A percentile compares a stretch with the other conserved stretches of the same genome.
phyloP scores from a whole-genome alignment of 2,797 vertebrate species.

The Scomberomorus guttatus region DNA sequence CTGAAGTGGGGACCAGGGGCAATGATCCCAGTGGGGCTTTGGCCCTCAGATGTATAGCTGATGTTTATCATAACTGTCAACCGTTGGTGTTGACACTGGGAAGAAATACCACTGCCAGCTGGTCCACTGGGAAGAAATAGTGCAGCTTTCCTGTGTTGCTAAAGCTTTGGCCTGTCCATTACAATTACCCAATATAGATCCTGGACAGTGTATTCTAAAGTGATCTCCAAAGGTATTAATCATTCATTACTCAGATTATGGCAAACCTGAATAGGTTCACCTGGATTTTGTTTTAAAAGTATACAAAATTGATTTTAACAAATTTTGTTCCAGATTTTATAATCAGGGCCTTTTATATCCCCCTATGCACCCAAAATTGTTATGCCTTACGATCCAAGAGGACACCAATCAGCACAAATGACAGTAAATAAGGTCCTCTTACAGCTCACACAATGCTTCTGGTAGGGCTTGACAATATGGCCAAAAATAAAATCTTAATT shows the following conservation, averaged over 20 bases:
- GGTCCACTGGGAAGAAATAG: slow-evolving; percentile 17
- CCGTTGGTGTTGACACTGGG: slow-evolving; percentile 6
- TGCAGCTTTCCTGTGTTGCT: slow-evolving; percentile 13
- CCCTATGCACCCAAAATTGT: not conserved
- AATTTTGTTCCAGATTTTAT: not conserved
- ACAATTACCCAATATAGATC: not conserved
- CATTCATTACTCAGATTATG: not conserved
- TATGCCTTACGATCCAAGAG: not conserved
- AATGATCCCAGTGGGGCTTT: slow-evolving; percentile 35
- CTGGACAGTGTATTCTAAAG: not conserved
- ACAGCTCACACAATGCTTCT: too few relatives aligned
- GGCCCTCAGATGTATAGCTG: slow-evolving; percentile 31
- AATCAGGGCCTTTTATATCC: too few relatives aligned
- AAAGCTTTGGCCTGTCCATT: not conserved
- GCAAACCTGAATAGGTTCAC: not conserved
- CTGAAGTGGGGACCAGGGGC: slow-evolving; percentile 22
- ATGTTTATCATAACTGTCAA: slow-evolving; percentile 59
- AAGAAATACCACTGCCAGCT: slow-evolving; percentile 20
- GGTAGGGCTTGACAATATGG: too few relatives aligned
- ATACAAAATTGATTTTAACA: too few relatives aligned
- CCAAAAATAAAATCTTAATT: not conserved
- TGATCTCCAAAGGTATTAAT: not conserved
- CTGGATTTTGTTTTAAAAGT: not conserved
- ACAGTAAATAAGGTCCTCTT: too few relatives aligned
- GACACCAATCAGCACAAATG: too few relatives aligned